Conservation (phyloP, 1,140 invertebrate species). For the Euschistus heros region DNA sequence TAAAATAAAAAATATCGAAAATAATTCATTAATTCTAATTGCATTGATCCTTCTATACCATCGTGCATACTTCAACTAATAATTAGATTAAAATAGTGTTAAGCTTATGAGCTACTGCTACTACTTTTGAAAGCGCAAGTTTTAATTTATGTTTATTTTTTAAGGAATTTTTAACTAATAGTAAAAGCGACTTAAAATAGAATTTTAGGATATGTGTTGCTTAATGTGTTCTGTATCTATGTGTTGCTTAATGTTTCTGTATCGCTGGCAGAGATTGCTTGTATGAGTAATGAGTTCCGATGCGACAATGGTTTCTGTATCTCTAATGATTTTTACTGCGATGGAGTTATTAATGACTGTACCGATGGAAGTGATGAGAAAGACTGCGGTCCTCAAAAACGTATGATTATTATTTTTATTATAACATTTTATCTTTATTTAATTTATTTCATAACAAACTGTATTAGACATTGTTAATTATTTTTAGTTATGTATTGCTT, state of each 20-base stretch:
- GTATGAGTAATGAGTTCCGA: constrained; percentile 36
- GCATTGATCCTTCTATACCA: no score
- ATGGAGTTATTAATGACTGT: constrained; percentile 56
- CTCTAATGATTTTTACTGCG: constrained; percentile 47
- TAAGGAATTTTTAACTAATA: no score
- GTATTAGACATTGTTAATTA: neutral
- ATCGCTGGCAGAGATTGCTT: constrained; percentile 22
- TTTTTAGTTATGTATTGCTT: neutral
- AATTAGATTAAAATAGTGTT: no score
- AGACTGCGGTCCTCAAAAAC: constrained; percentile 22
- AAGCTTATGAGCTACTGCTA: no score
- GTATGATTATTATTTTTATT: neutral
- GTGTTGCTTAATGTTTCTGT: constrained; percentile 7
- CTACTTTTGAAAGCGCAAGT: no score
- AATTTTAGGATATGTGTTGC: neutral
- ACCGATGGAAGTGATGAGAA: constrained; percentile 60
- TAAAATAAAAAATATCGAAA: no score
- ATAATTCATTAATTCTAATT: no score
- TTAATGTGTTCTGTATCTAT: neutral
- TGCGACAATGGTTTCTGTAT: constrained; percentile 37
- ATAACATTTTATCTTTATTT: constrained; percentile 8
- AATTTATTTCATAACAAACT: neutral
- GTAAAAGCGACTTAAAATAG: neutral
- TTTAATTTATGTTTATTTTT: no score
- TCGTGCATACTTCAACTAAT: no score